Conservation (phyloP, 2,113 vertebrate genomes). For the Clarias macrocephalus region DNA sequence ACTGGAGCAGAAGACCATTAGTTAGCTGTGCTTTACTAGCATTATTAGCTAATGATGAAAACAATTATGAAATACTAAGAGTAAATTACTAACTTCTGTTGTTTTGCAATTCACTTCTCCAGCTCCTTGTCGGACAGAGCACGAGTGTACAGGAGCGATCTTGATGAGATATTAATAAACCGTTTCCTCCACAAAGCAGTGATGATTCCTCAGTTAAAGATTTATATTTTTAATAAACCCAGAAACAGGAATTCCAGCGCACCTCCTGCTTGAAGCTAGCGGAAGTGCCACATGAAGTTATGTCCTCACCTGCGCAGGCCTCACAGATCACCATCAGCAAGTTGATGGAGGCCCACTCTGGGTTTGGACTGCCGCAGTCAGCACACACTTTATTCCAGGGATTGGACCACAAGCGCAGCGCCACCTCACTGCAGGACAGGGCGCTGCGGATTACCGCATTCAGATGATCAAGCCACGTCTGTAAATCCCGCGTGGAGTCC, state of each 20-base stretch:
- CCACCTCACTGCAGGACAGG: constrained; percentile 73
- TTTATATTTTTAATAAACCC: neutral
- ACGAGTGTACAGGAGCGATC: too few species aligned
- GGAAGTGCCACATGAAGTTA: neutral
- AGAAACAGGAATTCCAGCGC: neutral
- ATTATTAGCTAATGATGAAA: too few species aligned
- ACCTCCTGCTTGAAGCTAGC: neutral
- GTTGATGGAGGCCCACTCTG: constrained; percentile 78
- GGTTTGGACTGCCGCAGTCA: constrained; percentile 68
- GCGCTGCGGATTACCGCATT: constrained; percentile 64
- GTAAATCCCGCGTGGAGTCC: constrained; percentile 67
- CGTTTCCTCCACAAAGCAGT: neutral
- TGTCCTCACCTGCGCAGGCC: constrained; percentile 68
- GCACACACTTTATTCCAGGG: constrained; percentile 73
- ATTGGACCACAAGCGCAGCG: constrained; percentile 67
- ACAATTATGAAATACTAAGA: too few species aligned
- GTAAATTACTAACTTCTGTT: too few species aligned
- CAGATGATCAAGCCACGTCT: constrained; percentile 64
- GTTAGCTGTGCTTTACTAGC: too few species aligned
- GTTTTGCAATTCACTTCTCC: too few species aligned
- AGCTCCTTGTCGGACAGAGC: too few species aligned
- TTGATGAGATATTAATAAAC: neutral
- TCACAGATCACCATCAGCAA: constrained; percentile 76
- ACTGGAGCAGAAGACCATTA: too few species aligned
- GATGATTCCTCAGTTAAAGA: neutral